Evolutionary conservation across 53 echinoderm and acorn worm genomes (phyloP).

Genomic region (Hippasteria phrygiana): DNA sequence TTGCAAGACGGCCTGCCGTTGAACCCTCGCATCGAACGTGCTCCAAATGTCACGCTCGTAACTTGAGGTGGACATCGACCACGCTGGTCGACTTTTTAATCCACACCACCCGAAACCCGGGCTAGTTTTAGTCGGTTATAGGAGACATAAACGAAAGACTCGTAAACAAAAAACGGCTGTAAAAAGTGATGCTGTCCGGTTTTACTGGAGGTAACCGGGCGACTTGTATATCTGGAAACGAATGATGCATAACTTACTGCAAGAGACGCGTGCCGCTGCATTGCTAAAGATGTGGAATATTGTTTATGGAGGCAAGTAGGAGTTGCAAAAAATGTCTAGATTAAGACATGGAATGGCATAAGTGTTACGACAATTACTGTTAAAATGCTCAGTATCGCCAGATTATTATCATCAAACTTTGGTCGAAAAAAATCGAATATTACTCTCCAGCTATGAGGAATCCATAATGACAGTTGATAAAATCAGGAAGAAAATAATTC

Average conservation of each 20-base stretch:
- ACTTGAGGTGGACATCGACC: conserved; percentile 43
- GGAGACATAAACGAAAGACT: neutral
- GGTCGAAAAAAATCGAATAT: no score
- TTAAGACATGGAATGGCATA: no score
- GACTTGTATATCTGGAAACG: no score
- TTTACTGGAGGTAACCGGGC: neutral
- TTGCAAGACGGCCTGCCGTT: neutral
- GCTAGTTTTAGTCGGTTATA: neutral
- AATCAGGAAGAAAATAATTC: no score
- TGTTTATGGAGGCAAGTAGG: no score
- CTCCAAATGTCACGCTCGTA: conserved; percentile 51
- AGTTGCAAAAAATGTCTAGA: no score
- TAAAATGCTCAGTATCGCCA: no score
- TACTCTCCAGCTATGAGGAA: no score
- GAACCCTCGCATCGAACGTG: conserved; percentile 13
- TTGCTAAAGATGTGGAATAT: no score
- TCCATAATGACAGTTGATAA: no score
- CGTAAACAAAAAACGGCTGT: neutral
- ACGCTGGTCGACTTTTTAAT: neutral
- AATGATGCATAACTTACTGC: neutral
- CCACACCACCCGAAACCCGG: neutral
- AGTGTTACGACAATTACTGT: no score
- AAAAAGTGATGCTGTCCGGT: neutral
- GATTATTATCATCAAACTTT: no score
- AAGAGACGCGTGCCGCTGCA: neutral